Conservation (phyloP, 1,140 invertebrate genomes). For the Sinella curviseta region DNA sequence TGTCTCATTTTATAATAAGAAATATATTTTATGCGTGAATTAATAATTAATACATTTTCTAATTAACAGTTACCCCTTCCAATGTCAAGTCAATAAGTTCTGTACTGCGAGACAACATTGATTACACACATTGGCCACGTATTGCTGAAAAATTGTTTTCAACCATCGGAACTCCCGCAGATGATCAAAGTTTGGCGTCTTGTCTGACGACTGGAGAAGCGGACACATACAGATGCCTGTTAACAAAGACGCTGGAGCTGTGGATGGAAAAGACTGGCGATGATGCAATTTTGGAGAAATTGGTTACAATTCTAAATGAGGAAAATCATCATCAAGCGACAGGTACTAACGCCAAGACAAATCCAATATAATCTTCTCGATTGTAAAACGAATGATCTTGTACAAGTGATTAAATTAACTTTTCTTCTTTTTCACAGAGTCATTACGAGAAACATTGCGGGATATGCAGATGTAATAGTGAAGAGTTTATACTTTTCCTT, state of each 20-base stretch:
- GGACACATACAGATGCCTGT: not conserved
- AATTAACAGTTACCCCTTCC: not conserved
- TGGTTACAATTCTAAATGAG: constrained; percentile 4
- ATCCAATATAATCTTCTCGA: no score
- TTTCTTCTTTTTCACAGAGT: no score
- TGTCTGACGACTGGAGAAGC: not conserved
- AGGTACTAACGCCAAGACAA: constrained; percentile 29
- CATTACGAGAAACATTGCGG: no score
- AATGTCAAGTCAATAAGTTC: not conserved
- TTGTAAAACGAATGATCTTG: no score
- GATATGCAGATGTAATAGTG: no score
- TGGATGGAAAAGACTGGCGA: constrained; percentile 20
- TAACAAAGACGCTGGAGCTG: constrained; percentile 31
- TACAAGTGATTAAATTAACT: no score
- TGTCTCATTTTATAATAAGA: no score
- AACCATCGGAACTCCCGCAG: not conserved
- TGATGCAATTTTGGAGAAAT: constrained; percentile 3
- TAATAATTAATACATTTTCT: no score
- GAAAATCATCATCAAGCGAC: constrained; percentile 28
- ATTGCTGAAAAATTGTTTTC: not conserved
- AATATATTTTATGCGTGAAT: no score
- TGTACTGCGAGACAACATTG: not conserved
- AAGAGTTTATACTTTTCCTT: no score
- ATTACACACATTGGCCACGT: not conserved
- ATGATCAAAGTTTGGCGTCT: not conserved